phyloP scores from a whole-genome alignment of 2,888 invertebrate species.

The Psococerastis gibbosa region DNA sequence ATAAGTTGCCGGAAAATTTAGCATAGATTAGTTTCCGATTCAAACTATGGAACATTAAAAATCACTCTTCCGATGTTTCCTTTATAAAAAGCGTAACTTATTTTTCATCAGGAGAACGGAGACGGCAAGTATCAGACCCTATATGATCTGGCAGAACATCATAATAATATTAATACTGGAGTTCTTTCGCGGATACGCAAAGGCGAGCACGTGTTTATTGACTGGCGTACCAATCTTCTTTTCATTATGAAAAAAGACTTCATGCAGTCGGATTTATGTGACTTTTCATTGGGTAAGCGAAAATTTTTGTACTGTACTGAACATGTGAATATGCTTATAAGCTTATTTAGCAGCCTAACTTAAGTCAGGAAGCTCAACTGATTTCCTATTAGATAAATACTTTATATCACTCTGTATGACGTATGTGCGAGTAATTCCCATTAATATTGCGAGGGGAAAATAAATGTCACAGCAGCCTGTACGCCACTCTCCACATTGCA shows the following conservation, averaged over 20 bases:
- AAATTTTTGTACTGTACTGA: background rate
- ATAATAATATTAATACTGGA: slow-evolving; percentile 27
- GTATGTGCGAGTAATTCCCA: no score
- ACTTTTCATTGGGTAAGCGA: slow-evolving; percentile 46
- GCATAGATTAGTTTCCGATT: no score
- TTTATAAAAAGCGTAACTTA: no score
- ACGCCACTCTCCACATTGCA: no score
- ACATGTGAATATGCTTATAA: no score
- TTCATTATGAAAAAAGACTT: slow-evolving; percentile 51
- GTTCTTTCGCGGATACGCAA: slow-evolving; percentile 38
- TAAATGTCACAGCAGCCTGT: no score
- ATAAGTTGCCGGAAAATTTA: background rate
- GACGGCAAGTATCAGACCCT: slow-evolving; percentile 38
- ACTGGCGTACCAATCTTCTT: slow-evolving; percentile 61
- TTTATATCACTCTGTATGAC: no score
- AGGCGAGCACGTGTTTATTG: slow-evolving; percentile 54
- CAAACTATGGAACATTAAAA: no score
- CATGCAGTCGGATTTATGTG: slow-evolving; percentile 44
- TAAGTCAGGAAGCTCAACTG: background rate
- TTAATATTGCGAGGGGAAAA: no score
- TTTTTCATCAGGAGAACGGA: slow-evolving; percentile 39
- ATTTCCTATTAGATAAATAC: no score
- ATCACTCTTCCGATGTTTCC: no score
- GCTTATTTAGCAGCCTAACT: background rate
- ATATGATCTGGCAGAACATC: slow-evolving; percentile 34